These are phyloP conservation scores for Petrocephalus sullivani DNA, from an alignment of 2,797 vertebrate genomes.

Conservation along the genomic window DNA sequence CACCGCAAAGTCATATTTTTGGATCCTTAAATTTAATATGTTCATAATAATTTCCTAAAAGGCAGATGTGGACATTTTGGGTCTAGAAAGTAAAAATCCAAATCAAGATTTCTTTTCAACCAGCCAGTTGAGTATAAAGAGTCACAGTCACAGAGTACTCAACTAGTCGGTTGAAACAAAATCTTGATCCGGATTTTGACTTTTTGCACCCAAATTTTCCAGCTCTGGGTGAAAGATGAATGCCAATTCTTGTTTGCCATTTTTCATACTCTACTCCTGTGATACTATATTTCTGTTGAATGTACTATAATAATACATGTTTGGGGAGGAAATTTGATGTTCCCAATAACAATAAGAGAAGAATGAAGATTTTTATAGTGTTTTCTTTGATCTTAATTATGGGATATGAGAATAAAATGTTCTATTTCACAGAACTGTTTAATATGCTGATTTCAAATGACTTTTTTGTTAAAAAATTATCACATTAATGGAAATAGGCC, in stretches of 20 bases:
- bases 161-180: not conserved
- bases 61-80: not conserved
- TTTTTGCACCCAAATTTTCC: not conserved
- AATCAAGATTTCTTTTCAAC: not conserved
- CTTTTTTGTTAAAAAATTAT: not conserved
- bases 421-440: not conserved
- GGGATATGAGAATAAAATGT: not conserved
- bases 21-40: not conserved
- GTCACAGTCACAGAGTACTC: not conserved
- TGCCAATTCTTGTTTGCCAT: too few species aligned
- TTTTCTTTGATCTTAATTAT: not conserved
- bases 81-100: not conserved
- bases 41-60: not conserved
- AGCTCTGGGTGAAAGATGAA: too few species aligned
- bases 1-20: not conserved
- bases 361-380: not conserved
- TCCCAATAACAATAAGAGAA: not conserved
- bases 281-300: not conserved
- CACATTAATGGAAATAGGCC: not conserved
- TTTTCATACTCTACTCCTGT: too few species aligned
- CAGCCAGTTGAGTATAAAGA: not conserved
- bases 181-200: not conserved
- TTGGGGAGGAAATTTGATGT: not conserved
- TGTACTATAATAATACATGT: not conserved
- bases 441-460: not conserved